Evolutionary conservation across 2,113 vertebrate species (phyloP).

Genomic region (Nothocercus julius): DNA sequence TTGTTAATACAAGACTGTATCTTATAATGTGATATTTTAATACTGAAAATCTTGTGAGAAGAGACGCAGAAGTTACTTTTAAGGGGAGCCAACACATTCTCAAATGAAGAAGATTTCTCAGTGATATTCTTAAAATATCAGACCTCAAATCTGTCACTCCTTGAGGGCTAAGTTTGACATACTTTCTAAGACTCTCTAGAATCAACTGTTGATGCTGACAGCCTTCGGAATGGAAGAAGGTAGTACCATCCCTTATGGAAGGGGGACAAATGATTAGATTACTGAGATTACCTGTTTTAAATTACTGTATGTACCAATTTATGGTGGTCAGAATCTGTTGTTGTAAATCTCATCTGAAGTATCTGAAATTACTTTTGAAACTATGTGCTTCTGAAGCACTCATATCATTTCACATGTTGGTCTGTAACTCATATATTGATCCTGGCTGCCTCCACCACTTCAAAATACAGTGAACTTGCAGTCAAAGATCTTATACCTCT

Average conservation of each 20-base stretch:
- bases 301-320: background rate
- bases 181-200: background rate
- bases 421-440: conserved; percentile 19
- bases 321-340: background rate
- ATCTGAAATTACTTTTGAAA: background rate
- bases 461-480: conserved; percentile 16
- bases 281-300: background rate
- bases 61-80: background rate
- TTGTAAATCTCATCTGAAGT: background rate
- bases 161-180: background rate
- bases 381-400: background rate
- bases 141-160: background rate
- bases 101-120: background rate
- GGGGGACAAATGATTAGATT: background rate
- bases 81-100: background rate
- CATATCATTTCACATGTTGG: background rate
- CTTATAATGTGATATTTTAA: background rate
- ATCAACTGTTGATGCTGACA: background rate
- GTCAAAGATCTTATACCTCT: background rate
- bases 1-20: background rate
- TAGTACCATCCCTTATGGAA: background rate
- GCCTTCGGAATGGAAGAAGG: background rate
- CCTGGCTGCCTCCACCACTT: background rate
- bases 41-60: background rate
- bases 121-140: background rate